Percentiles rank a stretch among this genome's conserved stretches.
Evolutionary conservation across 2,888 invertebrate species (phyloP).

Genomic region (Gnatocerus cornutus): DNA sequence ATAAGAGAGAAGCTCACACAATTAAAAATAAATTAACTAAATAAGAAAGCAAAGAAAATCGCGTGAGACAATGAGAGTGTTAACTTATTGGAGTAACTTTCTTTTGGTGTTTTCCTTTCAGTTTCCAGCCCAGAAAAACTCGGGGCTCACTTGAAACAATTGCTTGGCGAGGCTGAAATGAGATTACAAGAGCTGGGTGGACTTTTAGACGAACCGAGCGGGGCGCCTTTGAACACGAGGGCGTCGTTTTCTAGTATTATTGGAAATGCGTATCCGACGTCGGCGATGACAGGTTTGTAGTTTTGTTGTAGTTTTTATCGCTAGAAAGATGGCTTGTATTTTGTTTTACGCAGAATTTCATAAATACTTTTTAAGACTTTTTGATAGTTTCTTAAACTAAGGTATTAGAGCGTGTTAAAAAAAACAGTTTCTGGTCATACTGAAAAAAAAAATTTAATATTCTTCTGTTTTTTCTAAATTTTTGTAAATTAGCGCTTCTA

Average conservation of each 20-base stretch:
- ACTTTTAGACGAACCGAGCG: slow-evolving; percentile 68
- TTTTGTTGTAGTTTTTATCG: no score
- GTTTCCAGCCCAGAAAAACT: slow-evolving; percentile 83
- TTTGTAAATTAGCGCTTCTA: no score
- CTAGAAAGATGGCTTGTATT: no score
- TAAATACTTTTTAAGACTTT: no score
- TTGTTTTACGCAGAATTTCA: no score
- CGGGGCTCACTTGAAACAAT: slow-evolving; percentile 82
- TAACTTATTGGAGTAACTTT: slow-evolving; percentile 7
- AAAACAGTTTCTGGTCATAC: no score
- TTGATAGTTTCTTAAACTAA: no score
- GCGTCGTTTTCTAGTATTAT: slow-evolving; percentile 77
- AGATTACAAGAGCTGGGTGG: slow-evolving; percentile 86
- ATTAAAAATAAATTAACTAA: slow-evolving; percentile 19
- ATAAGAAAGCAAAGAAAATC: slow-evolving; percentile 12
- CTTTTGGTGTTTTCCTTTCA: slow-evolving; percentile 65
- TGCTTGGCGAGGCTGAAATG: slow-evolving; percentile 88
- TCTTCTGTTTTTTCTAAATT: no score
- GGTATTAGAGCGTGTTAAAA: no score
- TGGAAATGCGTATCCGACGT: slow-evolving; percentile 69
- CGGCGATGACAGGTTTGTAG: slow-evolving; percentile 67
- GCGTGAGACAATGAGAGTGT: slow-evolving; percentile 9
- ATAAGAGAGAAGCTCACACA: slow-evolving; percentile 19
- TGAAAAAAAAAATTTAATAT: no score
- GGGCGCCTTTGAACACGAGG: slow-evolving; percentile 71